Base-by-base conservation (phyloP, 2,888 invertebrate genomes). In the Leptinotarsa juncta region DNA sequence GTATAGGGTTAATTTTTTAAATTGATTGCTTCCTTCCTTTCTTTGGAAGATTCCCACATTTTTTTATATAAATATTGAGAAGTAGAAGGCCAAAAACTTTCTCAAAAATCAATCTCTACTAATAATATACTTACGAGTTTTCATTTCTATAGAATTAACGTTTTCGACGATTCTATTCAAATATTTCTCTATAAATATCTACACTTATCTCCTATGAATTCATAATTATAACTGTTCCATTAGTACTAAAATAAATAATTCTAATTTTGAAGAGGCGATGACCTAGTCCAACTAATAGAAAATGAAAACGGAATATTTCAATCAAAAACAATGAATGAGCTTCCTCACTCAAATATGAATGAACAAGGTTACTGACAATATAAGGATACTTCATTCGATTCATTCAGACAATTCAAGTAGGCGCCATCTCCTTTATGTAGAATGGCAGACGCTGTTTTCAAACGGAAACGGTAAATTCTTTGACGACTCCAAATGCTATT, bases 161-260 rank as follows among this genome's bases (percentile, higher is more conserved):
- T 53, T 10, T 18, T 53, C 23, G 14, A 57, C 15, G 3, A 32
- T 42, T 42, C 57, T 57, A 12, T 53, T 53, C 18, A 12, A 53
- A 42, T 53, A 53, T 12, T 53, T 18, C 1, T 53, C 18, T 7
- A 53, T 26, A 57, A 14, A 57, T 20, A 57, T 14, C 57, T 14
- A 23, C 14, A 14, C 18, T 14, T 20, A 10, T 23, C 57, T 57
- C 4, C 23, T 10, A 18, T 1, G 23, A 26, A 26, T 57, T 57
- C 3, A 20, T 57, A 26, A 57, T 57, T 18, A 18, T 57, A 57
- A 57, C 57, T 57, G 57, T 57, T 57, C 57, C 23, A 23, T 26
- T 57, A 57, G 57, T 57, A 57, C 57, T 57, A 57, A 14, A 57
- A 26, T 57, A 57, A 57, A 57, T 57, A 57, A 15, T 57, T 4